phyloP scores from a whole-genome alignment of 2,888 invertebrate genomes.

The Carcina quercana region DNA sequence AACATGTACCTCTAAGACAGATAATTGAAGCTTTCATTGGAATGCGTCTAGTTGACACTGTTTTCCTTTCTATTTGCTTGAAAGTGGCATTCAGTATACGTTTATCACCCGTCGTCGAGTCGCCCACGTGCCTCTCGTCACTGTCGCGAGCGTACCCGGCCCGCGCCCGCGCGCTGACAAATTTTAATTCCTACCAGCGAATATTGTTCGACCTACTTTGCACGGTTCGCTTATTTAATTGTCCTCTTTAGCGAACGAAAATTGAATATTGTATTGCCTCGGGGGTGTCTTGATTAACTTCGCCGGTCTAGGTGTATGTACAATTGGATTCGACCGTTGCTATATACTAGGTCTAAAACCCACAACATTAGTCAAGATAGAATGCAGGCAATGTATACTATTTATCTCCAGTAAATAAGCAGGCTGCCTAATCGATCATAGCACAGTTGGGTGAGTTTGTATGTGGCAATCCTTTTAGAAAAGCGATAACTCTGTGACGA shows the following conservation, averaged over 20 bases:
- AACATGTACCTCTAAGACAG: no score
- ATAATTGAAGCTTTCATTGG: conserved; percentile 1
- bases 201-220: conserved; percentile 42
- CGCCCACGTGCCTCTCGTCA: conserved; percentile 48
- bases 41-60: conserved; percentile 3
- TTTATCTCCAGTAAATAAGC: no score
- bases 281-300: no score
- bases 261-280: neutral
- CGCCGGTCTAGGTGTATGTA: no score
- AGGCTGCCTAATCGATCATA: no score
- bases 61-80: conserved; percentile 1
- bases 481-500: conserved; percentile 11
- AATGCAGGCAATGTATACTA: no score
- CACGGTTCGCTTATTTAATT: conserved; percentile 26
- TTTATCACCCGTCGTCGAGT: conserved; percentile 29
- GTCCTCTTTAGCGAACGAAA: conserved; percentile 20
- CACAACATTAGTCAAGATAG: no score
- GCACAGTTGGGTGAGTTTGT: no score
- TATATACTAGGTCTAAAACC: no score
- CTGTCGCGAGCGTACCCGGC: conserved; percentile 46
- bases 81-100: conserved; percentile 1
- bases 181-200: conserved; percentile 33
- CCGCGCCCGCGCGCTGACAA: conserved; percentile 16
- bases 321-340: no score
- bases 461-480: no score